Evolutionary conservation across 2,113 vertebrate genomes (phyloP).

Genomic region (Pycnonotus jocosus): DNA sequence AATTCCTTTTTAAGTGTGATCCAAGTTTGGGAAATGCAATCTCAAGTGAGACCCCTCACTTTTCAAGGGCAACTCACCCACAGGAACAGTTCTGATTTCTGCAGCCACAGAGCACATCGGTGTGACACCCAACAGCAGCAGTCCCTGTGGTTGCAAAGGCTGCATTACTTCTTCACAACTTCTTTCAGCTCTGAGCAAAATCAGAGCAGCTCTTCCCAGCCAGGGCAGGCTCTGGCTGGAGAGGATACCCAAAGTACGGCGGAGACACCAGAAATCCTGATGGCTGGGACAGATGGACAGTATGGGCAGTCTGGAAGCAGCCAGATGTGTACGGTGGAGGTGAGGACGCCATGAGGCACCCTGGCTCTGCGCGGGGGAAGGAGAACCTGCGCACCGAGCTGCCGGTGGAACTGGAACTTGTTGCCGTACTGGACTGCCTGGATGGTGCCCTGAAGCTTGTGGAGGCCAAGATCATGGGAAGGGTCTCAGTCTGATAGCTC

Average conservation of each 20-base stretch:
- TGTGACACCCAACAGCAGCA: not conserved
- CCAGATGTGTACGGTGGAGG: constrained; percentile 85
- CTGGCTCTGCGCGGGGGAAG: constrained; percentile 77
- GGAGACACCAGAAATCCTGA: constrained; percentile 83
- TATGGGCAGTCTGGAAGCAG: constrained; percentile 63
- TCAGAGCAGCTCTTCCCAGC: constrained; percentile 84
- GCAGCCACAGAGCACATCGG: not conserved
- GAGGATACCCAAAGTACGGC: constrained; percentile 85
- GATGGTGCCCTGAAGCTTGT: constrained; percentile 84
- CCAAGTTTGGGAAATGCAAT: not conserved
- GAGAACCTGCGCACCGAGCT: constrained; percentile 86
- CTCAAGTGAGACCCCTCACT: not conserved
- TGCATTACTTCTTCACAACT: fast-evolving
- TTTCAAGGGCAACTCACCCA: constrained; percentile 27
- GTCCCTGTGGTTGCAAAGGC: not conserved
- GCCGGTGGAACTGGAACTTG: constrained; percentile 86
- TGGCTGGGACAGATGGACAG: constrained; percentile 72
- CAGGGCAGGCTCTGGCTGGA: constrained; percentile 82
- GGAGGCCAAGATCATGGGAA: constrained; percentile 93
- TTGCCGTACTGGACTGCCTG: constrained; percentile 90
- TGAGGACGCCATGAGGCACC: constrained; percentile 73
- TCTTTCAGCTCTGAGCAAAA: constrained; percentile 84
- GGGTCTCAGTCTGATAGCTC: constrained; percentile 91
- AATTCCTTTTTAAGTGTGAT: not conserved
- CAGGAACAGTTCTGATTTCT: not conserved